phyloP scores from a whole-genome alignment of 2,113 vertebrate species.

The Benitochromis conjunctus region DNA sequence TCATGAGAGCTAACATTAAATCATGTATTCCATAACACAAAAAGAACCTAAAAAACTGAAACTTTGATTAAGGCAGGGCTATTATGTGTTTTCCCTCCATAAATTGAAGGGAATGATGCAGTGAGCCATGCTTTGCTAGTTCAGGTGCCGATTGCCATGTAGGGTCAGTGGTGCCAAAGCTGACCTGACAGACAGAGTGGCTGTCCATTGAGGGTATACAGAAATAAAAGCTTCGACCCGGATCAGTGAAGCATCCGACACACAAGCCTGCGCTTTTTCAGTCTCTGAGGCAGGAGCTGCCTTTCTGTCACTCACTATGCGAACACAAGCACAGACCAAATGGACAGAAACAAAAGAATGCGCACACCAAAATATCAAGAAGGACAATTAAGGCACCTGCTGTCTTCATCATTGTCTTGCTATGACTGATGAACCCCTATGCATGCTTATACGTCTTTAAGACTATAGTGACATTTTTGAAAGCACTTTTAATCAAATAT shows the following conservation, averaged over 20 bases:
- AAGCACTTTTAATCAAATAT: not conserved
- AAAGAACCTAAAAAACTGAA: not conserved
- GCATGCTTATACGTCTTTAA: not conserved
- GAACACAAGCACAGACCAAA: not conserved
- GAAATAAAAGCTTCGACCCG: slow-evolving; percentile 64
- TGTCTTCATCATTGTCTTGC: not conserved
- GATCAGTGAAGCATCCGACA: slow-evolving; percentile 71
- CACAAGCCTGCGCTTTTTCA: slow-evolving; percentile 32
- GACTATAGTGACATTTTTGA: not conserved
- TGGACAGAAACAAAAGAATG: not conserved
- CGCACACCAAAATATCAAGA: not conserved
- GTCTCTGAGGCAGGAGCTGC: slow-evolving; percentile 50
- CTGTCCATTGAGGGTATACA: slow-evolving; percentile 37
- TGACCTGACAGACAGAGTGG: slow-evolving; percentile 45
- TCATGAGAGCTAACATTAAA: not conserved
- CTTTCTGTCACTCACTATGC: slow-evolving; percentile 51
- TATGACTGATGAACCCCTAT: not conserved
- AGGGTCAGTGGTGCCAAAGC: slow-evolving; percentile 28
- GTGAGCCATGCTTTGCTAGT: not conserved
- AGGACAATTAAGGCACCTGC: not conserved
- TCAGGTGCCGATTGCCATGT: slow-evolving; percentile 21
- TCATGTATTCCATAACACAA: not conserved
- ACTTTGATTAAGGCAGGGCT: not conserved
- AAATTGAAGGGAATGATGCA: not conserved
- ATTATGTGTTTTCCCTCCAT: not conserved